Percentiles rank a stretch among this genome's conserved stretches.
Evolutionary conservation across 1,140 invertebrate genomes (phyloP).

Genomic region (Drosophila subpulchrella): DNA sequence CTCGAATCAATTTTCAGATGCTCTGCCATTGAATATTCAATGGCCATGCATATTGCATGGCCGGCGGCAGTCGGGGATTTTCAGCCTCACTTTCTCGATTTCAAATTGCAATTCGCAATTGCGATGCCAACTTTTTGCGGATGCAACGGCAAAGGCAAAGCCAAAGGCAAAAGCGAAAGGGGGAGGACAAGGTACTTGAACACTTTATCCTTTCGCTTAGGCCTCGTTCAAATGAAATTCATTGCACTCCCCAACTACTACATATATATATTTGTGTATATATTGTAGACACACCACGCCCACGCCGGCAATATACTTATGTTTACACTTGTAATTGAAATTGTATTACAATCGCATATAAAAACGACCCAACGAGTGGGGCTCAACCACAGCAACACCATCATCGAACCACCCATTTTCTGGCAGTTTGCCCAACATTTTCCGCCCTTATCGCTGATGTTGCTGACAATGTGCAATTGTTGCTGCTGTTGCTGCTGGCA

Average conservation of each 20-base stretch:
- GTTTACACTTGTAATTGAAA: slow-evolving; percentile 83
- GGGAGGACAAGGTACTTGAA: background rate
- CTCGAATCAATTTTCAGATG: slow-evolving; percentile 51
- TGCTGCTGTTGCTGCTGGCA: slow-evolving; percentile 25
- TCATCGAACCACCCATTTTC: slow-evolving; percentile 10
- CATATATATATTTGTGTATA: background rate
- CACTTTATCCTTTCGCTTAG: slow-evolving; percentile 17
- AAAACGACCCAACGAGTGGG: slow-evolving; percentile 29
- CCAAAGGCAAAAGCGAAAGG: background rate
- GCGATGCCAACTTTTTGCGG: slow-evolving; percentile 3
- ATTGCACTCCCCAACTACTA: slow-evolving; percentile 16
- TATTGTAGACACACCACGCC: slow-evolving; percentile 2
- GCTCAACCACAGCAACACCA: slow-evolving; percentile 8
- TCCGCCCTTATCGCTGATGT: slow-evolving; percentile 73
- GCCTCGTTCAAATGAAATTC: slow-evolving; percentile 39
- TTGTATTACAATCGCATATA: slow-evolving; percentile 78
- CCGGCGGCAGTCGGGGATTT: slow-evolving; percentile 25
- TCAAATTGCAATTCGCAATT: slow-evolving; percentile 30
- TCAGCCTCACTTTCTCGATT: slow-evolving; percentile 35
- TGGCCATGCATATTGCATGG: slow-evolving; percentile 39
- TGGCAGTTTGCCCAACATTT: slow-evolving; percentile 68
- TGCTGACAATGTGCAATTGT: slow-evolving; percentile 71
- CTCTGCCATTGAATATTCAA: slow-evolving; percentile 50
- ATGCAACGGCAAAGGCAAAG: background rate
- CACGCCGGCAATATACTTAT: slow-evolving; percentile 71